phyloP scores from a whole-genome alignment of 2,797 vertebrate species.

The Monodelphis domestica region DNA sequence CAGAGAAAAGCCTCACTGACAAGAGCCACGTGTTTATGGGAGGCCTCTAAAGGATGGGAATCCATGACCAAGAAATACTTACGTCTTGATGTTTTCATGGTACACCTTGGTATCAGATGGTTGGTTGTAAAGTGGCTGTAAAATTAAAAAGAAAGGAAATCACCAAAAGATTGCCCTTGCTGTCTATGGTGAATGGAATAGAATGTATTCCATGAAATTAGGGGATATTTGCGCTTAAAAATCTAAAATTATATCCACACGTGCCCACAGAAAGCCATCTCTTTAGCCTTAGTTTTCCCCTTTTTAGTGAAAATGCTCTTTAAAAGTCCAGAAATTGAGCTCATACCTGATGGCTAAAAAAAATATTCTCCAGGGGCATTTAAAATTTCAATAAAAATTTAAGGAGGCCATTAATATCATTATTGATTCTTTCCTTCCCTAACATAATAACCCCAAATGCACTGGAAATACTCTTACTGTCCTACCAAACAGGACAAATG shows the following conservation, averaged over 20 bases:
- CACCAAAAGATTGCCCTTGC: conserved; percentile 30
- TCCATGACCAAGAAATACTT: conserved; percentile 84
- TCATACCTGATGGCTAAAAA: neutral
- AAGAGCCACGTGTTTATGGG: conserved; percentile 44
- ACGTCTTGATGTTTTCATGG: conserved; percentile 99
- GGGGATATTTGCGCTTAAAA: too few species aligned
- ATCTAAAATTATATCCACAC: neutral
- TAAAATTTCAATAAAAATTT: conserved; percentile 54
- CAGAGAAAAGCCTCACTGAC: conserved; percentile 68
- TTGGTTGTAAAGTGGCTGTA: conserved; percentile 97
- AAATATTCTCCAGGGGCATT: conserved; percentile 7
- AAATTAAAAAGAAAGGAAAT: conserved; percentile 62
- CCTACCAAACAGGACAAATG: conserved; percentile 5
- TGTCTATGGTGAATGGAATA: conserved; percentile 25
- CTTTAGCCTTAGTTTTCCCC: neutral
- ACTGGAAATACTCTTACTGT: conserved; percentile 35
- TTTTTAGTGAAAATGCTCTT: neutral
- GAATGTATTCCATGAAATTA: too few species aligned
- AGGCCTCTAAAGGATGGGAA: conserved; percentile 51
- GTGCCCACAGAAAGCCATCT: neutral
- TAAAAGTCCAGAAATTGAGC: conserved; percentile 1
- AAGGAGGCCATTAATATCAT: conserved; percentile 13
- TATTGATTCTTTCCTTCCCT: neutral
- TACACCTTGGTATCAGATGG: conserved; percentile 99
- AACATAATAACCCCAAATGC: conserved; percentile 27